Base-by-base conservation (phyloP, 2,113 vertebrate species). In the Cavia aperea region DNA sequence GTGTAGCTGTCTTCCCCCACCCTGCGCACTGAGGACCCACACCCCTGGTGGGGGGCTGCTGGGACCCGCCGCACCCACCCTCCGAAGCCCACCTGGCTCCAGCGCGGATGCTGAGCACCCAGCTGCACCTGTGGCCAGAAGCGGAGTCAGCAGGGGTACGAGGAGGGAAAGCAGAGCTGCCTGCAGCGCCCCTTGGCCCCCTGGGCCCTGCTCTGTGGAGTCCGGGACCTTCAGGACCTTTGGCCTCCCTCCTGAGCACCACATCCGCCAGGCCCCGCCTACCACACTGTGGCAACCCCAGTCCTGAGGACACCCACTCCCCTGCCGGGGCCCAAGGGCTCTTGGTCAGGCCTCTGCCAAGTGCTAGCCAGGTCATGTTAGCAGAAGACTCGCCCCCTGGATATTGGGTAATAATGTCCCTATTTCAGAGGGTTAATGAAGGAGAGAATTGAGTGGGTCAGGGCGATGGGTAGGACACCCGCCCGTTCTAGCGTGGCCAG, bases 201-300 rank as follows among this genome's bases (percentile, higher is more conserved):
- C 62, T 63, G 7, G 13, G 33, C 26, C 46, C 51, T 83, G 24
- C 16, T 63, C 68, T 58, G 29, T 54, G 36, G 79, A 77, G 46
- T 21, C 15, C 4, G 3, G 12, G 11, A 19, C 8, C 11, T 70
- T 15, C 4, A 3, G 12, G 11, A 19, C 8, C 11, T 70, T 15
- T 15, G 16, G 68, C 31, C 33, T 70, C 6, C 4, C 66, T 39
- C 24, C 33, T 2, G 31, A 26, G 78, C 70, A 11, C 49, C 31
- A 39, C 24, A 8, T 58, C n/a, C 7, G 31, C 49, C 58, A 26
- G 24, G 11, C 63, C 83, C 24, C 23, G 29, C 21, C 66, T 31
- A 5, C 31, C 5, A 49, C 26, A 0, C 36, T 56, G 31, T 7
- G 51, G 36, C 33, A 19, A 73, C 39, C n/a, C 0, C 2, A 54